Conservation (phyloP, 2,888 invertebrate genomes). For the Pardosa pseudoannulata region DNA sequence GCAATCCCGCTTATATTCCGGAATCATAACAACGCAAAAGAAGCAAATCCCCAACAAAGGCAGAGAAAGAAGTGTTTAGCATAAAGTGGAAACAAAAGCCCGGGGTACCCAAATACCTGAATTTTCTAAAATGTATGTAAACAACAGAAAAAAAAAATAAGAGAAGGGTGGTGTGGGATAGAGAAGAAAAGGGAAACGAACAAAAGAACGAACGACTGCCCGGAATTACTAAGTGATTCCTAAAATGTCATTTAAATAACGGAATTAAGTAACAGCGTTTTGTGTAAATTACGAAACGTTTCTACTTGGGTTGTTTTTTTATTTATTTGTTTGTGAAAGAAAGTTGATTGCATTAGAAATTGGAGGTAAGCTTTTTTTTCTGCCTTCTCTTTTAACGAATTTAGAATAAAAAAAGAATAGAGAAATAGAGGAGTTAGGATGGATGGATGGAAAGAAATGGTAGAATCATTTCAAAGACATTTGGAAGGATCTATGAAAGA, state of each 20-base stretch:
- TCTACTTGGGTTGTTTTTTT: background rate
- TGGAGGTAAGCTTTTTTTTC: too few relatives aligned
- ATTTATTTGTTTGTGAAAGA: too few relatives aligned
- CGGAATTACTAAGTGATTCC: conserved; percentile 64
- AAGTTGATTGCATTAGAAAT: background rate
- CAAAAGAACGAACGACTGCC: conserved; percentile 51
- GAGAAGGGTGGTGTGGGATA: too few relatives aligned
- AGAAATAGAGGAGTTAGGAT: too few relatives aligned
- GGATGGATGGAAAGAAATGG: too few relatives aligned
- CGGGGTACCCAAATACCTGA: conserved; percentile 32
- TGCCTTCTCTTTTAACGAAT: too few relatives aligned
- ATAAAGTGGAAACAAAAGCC: conserved; percentile 56
- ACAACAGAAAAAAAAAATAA: conserved; percentile 40
- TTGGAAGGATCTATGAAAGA: too few relatives aligned
- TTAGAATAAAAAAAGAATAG: too few relatives aligned
- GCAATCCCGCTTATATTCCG: background rate
- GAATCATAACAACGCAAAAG: conserved; percentile 44
- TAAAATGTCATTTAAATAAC: conserved; percentile 71
- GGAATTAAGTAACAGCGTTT: conserved; percentile 43
- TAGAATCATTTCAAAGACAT: too few relatives aligned
- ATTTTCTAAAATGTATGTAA: conserved; percentile 55
- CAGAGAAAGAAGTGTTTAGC: conserved; percentile 41
- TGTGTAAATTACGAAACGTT: conserved; percentile 18
- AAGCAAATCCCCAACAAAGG: conserved; percentile 14
- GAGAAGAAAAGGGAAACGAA: conserved; percentile 8